Conservation (phyloP, 2,888 invertebrate genomes). For the Dascillus cervinus region DNA sequence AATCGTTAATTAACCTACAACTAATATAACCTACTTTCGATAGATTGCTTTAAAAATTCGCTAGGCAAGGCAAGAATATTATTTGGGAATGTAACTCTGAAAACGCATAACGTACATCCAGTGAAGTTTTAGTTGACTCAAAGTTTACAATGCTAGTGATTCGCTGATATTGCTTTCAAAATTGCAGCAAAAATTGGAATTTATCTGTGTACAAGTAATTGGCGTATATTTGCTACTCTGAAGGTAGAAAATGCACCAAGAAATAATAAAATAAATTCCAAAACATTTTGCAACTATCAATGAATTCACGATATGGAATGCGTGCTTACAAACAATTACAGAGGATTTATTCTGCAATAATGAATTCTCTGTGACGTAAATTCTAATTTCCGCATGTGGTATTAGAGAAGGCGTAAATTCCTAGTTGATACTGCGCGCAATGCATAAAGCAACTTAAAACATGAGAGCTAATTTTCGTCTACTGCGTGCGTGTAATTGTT, state of each 20-base stretch:
- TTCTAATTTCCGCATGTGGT: slow-evolving; percentile 22
- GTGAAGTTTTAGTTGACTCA: too few species aligned
- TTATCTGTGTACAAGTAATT: too few species aligned
- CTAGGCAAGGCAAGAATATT: too few species aligned
- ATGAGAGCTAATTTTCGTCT: slow-evolving; percentile 4
- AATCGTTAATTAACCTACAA: too few species aligned
- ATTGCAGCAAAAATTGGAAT: too few species aligned
- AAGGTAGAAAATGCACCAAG: not conserved
- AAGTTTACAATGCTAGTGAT: too few species aligned
- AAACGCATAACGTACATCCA: too few species aligned
- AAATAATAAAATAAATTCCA: not conserved
- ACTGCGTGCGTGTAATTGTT: not conserved
- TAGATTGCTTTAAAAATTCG: too few species aligned
- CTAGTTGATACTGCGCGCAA: slow-evolving; percentile 1
- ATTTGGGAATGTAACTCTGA: too few species aligned
- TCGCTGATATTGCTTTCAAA: too few species aligned
- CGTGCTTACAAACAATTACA: slow-evolving; percentile 22
- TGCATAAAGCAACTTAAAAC: slow-evolving; percentile 7
- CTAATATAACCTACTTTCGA: too few species aligned
- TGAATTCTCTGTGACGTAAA: slow-evolving; percentile 23
- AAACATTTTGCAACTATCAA: not conserved
- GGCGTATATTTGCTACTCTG: too few species aligned
- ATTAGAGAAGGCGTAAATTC: slow-evolving; percentile 17
- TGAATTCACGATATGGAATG: slow-evolving; percentile 6
- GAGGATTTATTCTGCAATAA: slow-evolving; percentile 18